Evolutionary conservation across 1,140 invertebrate species (phyloP).

Genomic region (Pogonognathellus flavescens): DNA sequence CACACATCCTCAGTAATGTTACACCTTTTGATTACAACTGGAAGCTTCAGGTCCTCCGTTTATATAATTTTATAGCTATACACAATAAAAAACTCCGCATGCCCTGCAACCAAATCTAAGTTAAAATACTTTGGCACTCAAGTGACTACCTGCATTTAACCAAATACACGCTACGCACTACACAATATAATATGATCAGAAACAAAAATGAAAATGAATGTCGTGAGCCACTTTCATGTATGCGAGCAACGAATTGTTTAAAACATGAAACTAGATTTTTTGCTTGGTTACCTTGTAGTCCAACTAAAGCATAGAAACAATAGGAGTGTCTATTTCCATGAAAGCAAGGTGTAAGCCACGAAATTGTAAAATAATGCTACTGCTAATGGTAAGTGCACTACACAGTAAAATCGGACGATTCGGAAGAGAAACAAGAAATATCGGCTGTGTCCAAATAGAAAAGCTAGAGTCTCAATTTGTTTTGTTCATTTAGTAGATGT

Average conservation of each 20-base stretch:
- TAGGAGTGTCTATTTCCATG: background rate
- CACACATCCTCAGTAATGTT: no score
- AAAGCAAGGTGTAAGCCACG: background rate
- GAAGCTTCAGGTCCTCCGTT: background rate
- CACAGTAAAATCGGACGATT: background rate
- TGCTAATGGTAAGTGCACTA: background rate
- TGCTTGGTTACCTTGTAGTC: background rate
- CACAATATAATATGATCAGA: background rate
- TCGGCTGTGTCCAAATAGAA: background rate
- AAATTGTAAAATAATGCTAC: no score
- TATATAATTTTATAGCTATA: slow-evolving; percentile 26
- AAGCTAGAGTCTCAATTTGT: background rate
- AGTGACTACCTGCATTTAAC: slow-evolving; percentile 17
- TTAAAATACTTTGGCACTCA: slow-evolving; percentile 18
- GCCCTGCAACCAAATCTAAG: slow-evolving; percentile 14
- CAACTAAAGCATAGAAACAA: background rate
- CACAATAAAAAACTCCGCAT: slow-evolving; percentile 10
- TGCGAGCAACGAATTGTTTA: background rate
- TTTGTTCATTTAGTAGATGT: background rate
- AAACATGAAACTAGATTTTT: background rate
- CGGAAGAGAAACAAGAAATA: background rate
- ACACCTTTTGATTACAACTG: slow-evolving; percentile 11
- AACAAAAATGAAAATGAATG: background rate
- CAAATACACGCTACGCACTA: background rate
- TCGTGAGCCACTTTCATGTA: slow-evolving; percentile 17